phyloP scores from a whole-genome alignment of 2,113 vertebrate species.

The Ibidorhyncha struthersii region DNA sequence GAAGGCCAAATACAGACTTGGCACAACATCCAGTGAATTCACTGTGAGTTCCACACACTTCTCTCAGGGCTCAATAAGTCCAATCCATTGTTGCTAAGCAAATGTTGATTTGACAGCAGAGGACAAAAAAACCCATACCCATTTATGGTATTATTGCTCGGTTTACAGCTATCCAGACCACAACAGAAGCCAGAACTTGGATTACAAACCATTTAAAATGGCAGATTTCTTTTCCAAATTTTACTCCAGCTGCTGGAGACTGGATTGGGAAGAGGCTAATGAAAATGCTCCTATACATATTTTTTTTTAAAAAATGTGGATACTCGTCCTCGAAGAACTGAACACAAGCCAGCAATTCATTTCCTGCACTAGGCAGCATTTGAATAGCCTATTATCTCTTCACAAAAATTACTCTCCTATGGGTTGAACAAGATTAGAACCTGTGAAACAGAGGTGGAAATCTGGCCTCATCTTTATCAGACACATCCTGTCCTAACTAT shows the following conservation, averaged over 20 bases:
- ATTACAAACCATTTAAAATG: not conserved
- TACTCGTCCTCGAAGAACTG: not conserved
- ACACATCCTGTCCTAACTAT: not conserved
- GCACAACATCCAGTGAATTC: not conserved
- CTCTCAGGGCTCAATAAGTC: not conserved
- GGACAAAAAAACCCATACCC: not conserved
- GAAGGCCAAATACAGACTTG: not conserved
- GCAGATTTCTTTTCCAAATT: not conserved
- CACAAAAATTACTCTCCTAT: not conserved
- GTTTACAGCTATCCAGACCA: not conserved
- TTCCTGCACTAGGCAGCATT: not conserved
- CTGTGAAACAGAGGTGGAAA: slow-evolving; percentile 9
- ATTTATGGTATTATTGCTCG: not conserved
- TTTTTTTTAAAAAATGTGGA: not conserved
- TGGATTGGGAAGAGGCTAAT: not conserved
- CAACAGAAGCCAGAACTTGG: not conserved
- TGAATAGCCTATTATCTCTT: not conserved
- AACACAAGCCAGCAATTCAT: not conserved
- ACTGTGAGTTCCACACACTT: not conserved
- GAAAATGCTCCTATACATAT: not conserved
- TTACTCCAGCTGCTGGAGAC: not conserved
- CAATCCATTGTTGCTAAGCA: not conserved
- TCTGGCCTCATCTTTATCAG: not conserved
- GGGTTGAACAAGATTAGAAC: not conserved
- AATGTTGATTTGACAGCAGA: not conserved